Base-by-base conservation (phyloP, 2,888 invertebrate genomes). In the Hirtodrosophila confusa region DNA sequence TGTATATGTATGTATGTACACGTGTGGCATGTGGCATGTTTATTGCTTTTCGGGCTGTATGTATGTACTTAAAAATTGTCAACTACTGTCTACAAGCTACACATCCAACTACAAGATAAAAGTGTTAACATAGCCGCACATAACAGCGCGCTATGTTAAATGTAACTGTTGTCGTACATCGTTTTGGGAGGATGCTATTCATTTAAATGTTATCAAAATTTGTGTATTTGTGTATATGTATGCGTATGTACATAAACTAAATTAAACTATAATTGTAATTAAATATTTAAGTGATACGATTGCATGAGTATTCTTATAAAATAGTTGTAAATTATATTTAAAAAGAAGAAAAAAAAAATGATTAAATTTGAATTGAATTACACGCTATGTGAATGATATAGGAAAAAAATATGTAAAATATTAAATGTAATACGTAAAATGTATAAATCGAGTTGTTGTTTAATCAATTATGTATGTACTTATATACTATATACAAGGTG, bases 241-340 rank as follows among this genome's bases (percentile, higher is more conserved):
- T 17, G 31, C 56, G 6, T 55, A 48, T 71, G 44, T 79, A 78
- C 72, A 83, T 61, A 57, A 79, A 72, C 55, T 69, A 66, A 60
- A 56, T 48, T 60, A 64, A 57, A 31, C 23, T 43, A 17, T 51
- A 53, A 35, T n/a, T 12, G 11, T 50, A n/a, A 44, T 69, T 36
- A 69, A 53, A 73, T 60, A 60, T 49, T 29, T 60, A 57, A 33
- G 9, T 56, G 37, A n/a, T 54, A 36, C 37, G 36, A 49, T 53
- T 55, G 45, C 44, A 69, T 78, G 78, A 78, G 80, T 83, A 72
- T 83, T 57, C 69, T 64, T 67, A 72, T 6, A 67, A 69, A 31
- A 35, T 61, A 73, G 33, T 64, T 62, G 43, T 45, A 53, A 47
- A 63, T 5, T 2, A 27, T 27, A 27, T 27, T 56, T 37, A 44